Percentiles rank a stretch among this genome's conserved stretches.
These are phyloP conservation scores for Eupelmus urozonus DNA, from an alignment of 2,888 invertebrate genomes.

Conservation along the genomic window DNA sequence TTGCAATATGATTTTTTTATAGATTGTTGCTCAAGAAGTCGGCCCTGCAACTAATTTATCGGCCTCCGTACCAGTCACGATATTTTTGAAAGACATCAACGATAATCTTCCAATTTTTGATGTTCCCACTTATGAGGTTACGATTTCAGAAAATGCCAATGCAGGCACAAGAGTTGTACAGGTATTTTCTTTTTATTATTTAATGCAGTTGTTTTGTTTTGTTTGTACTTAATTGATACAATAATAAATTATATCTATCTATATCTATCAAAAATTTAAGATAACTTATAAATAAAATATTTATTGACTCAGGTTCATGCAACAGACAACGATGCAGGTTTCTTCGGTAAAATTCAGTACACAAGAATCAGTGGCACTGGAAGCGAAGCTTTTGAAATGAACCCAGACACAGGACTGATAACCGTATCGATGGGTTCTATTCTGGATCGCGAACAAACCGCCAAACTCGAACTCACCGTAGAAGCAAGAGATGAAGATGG, in stretches of 20 bases:
- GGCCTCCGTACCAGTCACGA: conserved; percentile 86
- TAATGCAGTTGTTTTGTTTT: background rate
- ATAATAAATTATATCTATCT: background rate
- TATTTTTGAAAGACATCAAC: conserved; percentile 90
- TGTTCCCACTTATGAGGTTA: conserved; percentile 85
- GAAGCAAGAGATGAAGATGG: conserved; percentile 94
- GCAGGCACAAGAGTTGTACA: conserved; percentile 85
- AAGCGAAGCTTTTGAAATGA: conserved; percentile 87
- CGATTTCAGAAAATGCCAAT: conserved; percentile 89
- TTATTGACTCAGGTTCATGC: conserved; percentile 90
- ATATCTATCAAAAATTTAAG: background rate
- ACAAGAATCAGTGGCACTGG: conserved; percentile 87
- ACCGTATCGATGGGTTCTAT: conserved; percentile 87
- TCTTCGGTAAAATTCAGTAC: conserved; percentile 88
- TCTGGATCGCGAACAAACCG: conserved; percentile 90
- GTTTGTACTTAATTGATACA: no score
- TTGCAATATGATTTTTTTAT: conserved; percentile 70
- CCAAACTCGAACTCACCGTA: conserved; percentile 87
- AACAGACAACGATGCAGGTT: conserved; percentile 88
- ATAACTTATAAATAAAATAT: background rate
- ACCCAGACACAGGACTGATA: conserved; percentile 88
- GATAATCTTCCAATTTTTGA: conserved; percentile 92
- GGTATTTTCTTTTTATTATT: conserved; percentile 64
- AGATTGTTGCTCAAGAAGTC: conserved; percentile 89
- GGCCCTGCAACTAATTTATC: conserved; percentile 87